Conservation (phyloP, 2,113 vertebrate species). For the Dicaeum eximium region DNA sequence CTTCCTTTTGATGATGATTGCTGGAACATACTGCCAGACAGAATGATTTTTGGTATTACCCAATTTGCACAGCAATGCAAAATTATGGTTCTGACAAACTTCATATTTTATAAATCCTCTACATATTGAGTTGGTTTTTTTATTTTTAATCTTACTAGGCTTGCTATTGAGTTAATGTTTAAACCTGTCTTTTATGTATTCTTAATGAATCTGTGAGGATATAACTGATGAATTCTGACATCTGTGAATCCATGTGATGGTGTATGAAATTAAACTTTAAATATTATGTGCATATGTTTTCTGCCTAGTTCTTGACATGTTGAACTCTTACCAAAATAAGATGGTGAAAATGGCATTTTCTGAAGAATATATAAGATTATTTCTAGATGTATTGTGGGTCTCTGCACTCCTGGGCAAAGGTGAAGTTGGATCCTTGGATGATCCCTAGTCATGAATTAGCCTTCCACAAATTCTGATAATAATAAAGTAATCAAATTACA, state of each 20-base stretch:
- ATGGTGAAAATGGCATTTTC: not conserved
- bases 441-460: not conserved
- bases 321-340: not conserved
- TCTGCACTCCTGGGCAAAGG: not conserved
- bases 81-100: constrained; percentile 17
- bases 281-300: not conserved
- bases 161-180: constrained; percentile 27
- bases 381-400: not conserved
- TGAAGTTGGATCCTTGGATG: not conserved
- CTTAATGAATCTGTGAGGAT: constrained; percentile 23
- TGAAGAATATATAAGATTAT: not conserved
- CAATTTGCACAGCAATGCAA: constrained; percentile 3
- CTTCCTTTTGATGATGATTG: constrained; percentile 10
- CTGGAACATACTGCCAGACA: constrained; percentile 1
- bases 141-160: constrained; percentile 5
- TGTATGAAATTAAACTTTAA: constrained; percentile 27
- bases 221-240: constrained; percentile 30
- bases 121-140: not conserved
- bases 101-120: constrained; percentile 23
- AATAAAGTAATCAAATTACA: not conserved
- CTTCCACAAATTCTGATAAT: not conserved
- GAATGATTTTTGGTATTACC: constrained; percentile 2
- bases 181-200: constrained; percentile 49
- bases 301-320: not conserved
- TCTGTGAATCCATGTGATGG: not conserved